A percentile compares a stretch with the other conserved stretches of the same genome.
Evolutionary conservation across 2,888 invertebrate genomes (phyloP).

Genomic region (Eumacrocentrus americanus): DNA sequence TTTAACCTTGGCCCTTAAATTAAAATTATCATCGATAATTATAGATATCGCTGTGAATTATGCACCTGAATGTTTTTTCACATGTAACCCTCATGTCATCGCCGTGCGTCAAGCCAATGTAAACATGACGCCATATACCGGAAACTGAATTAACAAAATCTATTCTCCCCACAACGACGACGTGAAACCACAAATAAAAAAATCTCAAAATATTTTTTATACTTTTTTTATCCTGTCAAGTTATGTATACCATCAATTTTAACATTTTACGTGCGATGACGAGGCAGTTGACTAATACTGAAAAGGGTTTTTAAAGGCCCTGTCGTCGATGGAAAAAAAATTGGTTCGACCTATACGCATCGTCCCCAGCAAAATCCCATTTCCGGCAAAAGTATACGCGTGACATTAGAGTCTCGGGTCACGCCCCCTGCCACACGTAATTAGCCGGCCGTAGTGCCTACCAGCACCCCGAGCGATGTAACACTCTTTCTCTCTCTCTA

Average conservation of each 20-base stretch:
- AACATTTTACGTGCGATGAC: neutral
- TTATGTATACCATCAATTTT: too few relatives aligned
- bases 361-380: conserved; percentile 39
- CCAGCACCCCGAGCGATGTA: conserved; percentile 8
- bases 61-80: conserved; percentile 52
- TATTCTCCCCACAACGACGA: neutral
- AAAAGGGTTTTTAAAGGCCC: neutral
- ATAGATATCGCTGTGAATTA: conserved; percentile 35
- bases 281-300: too few relatives aligned
- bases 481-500: conserved; percentile 6
- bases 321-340: conserved; percentile 10
- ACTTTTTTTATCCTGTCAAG: too few relatives aligned
- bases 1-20: neutral
- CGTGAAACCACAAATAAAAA: neutral
- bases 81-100: conserved; percentile 39
- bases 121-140: conserved; percentile 42
- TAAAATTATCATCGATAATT: conserved; percentile 10
- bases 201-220: conserved; percentile 16
- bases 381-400: conserved; percentile 41
- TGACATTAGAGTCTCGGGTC: conserved; percentile 42
- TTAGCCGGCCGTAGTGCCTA: conserved; percentile 25
- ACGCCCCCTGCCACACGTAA: conserved; percentile 42
- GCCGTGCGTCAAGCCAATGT: conserved; percentile 37
- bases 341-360: neutral
- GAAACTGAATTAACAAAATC: conserved; percentile 40